Percentiles rank a stretch among this genome's conserved stretches.
Evolutionary conservation across 2,797 vertebrate species (phyloP).

Genomic region (Alcedo atthis): DNA sequence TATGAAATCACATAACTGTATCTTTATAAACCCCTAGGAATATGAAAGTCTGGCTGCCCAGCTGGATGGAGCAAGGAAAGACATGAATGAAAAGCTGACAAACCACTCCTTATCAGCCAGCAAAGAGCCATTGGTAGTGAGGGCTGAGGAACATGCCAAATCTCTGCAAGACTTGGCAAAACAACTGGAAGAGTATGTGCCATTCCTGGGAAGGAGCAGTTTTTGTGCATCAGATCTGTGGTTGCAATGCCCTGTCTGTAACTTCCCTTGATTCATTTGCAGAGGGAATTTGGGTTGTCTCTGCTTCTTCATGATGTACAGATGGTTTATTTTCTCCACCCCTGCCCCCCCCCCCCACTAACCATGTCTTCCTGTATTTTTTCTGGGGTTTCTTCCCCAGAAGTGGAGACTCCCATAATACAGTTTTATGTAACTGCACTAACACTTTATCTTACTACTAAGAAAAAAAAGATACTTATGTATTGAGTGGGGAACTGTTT

Average conservation of each 20-base stretch:
- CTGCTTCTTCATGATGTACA: not conserved
- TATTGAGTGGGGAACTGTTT: not conserved
- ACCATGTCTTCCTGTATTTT: not conserved
- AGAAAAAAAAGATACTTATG: not conserved
- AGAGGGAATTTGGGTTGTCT: not conserved
- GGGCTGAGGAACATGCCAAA: slow-evolving; percentile 88
- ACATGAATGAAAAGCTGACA: slow-evolving; percentile 86
- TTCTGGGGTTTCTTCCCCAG: not conserved
- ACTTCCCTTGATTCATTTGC: not conserved
- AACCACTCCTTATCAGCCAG: slow-evolving; percentile 80
- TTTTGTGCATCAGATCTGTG: not conserved
- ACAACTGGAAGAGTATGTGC: slow-evolving; percentile 86
- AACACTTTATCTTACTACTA: not conserved
- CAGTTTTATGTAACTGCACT: not conserved
- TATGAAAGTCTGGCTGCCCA: slow-evolving; percentile 87
- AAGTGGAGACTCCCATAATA: not conserved
- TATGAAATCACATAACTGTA: not conserved
- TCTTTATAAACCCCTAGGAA: slow-evolving; percentile 78
- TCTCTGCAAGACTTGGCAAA: slow-evolving; percentile 83
- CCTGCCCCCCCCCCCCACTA: not conserved
- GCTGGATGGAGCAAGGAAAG: slow-evolving; percentile 87
- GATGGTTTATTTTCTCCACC: not conserved
- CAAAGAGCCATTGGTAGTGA: slow-evolving; percentile 83
- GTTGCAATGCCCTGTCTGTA: not conserved
- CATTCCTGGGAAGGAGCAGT: not conserved